Conservation (phyloP, 2,113 vertebrate species). For the Scytalopus superciliaris region DNA sequence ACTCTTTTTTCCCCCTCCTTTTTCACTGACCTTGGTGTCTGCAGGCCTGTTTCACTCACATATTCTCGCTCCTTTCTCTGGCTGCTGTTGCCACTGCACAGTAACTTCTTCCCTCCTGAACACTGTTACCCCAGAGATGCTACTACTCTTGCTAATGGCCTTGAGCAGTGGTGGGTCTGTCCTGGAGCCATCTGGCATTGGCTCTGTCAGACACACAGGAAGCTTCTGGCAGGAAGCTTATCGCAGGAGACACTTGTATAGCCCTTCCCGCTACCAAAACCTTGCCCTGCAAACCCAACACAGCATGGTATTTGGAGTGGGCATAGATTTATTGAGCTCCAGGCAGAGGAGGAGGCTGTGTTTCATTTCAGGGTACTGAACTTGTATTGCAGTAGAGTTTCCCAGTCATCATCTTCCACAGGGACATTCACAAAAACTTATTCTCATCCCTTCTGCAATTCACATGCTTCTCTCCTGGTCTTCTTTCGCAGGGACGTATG, state of each 20-base stretch:
- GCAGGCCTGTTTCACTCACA: neutral
- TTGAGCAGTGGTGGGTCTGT: accelerated
- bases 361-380: neutral
- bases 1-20: neutral
- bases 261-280: neutral
- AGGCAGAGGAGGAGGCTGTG: neutral
- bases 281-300: neutral
- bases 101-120: neutral
- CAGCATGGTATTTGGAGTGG: neutral
- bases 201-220: accelerated
- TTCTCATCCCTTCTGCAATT: neutral
- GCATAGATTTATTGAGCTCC: neutral
- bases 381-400: neutral
- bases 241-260: neutral
- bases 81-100: neutral
- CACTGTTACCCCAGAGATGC: accelerated
- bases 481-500: neutral
- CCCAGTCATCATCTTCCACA: neutral
- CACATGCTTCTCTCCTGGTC: neutral
- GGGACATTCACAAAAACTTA: neutral
- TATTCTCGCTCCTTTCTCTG: neutral
- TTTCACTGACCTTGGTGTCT: neutral
- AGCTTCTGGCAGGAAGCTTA: neutral
- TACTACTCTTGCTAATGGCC: accelerated
- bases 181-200: accelerated